Base-by-base conservation (phyloP, 1,140 invertebrate species). In the Bathynomus jamesi region DNA sequence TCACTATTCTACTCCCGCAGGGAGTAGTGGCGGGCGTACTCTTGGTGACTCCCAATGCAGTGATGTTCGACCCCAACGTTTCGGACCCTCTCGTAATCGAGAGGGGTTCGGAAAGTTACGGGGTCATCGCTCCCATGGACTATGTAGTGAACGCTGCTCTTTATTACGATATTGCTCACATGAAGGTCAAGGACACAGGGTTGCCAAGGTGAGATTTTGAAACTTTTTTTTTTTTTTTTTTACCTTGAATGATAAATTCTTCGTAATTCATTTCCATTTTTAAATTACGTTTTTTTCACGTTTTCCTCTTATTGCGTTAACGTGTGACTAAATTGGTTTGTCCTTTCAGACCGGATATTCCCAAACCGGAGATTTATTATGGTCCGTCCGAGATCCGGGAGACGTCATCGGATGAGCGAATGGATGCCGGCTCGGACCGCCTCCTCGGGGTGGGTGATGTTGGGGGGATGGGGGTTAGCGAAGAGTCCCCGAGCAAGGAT, bases 41-140 rank as follows among this genome's bases (percentile, higher is more conserved):
- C 17, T 84, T 99, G 71, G 95, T 99, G 63, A 99, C 97, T 46
- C 96, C 96, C 32, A 99, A 99, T 83, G 96, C 96, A 61, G 89
- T 99, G 75, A 99, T 99, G 96, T 99, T 99, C 83, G 93, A 96
- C 85, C 96, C 96, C 3, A 96, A 98, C 83, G 94, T 98, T 27
- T 94, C 92, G 4, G 95, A 99, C 84, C 89, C 93, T 3, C 85
- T 98, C 75, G 95, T 99, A 32, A 91, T 97, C 78, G 96, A 99
- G 83, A 94, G 96, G 81, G 94, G 95, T 4, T 89, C 94, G 0
- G 96, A 99, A 81, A 90, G 90, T 64, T 98, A 98, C 82, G 95
- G 95, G 28, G 94, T 99, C 64, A 97, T 98, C 65, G 94, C 95
- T 60, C 94, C 94, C 46, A 94, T 98, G 91, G 95, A 98, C 81